phyloP scores from a whole-genome alignment of 2,888 invertebrate genomes.

The Dynastes grantii region DNA sequence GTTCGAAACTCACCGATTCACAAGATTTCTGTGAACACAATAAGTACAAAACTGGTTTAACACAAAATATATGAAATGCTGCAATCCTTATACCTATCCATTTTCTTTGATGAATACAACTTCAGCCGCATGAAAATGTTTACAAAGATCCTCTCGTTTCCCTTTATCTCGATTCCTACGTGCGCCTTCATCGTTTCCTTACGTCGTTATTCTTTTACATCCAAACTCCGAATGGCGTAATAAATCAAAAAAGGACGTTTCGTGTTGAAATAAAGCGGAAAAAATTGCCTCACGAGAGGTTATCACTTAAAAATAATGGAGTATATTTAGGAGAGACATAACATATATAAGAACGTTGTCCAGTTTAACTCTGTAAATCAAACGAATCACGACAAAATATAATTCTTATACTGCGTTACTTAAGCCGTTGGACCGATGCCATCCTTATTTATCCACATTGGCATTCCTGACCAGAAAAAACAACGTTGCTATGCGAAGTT shows the following conservation, averaged over 20 bases:
- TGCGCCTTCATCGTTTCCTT: constrained; percentile 19
- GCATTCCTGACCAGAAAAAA: constrained; percentile 41
- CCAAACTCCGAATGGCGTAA: constrained; percentile 37
- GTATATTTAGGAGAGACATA: constrained; percentile 38
- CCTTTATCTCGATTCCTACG: constrained; percentile 12
- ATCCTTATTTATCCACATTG: constrained; percentile 49
- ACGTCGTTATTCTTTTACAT: constrained; percentile 27
- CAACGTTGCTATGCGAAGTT: constrained; percentile 31
- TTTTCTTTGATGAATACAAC: constrained; percentile 5
- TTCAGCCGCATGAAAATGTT: constrained; percentile 9
- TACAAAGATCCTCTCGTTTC: constrained; percentile 14
- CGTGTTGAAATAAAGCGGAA: constrained; percentile 31
- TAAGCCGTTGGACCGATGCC: constrained; percentile 57
- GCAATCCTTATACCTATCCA: not conserved
- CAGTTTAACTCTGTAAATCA: constrained; percentile 57
- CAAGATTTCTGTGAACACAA: too few relatives aligned
- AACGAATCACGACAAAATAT: constrained; percentile 58
- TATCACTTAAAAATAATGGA: constrained; percentile 50
- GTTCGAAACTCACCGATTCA: too few relatives aligned
- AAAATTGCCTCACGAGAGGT: constrained; percentile 42
- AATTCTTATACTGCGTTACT: constrained; percentile 59
- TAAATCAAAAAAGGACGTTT: constrained; percentile 33
- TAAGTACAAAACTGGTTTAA: not conserved
- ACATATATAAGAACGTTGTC: constrained; percentile 41
- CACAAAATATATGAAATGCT: not conserved